Base-by-base conservation (phyloP, 2,797 vertebrate genomes). In the Echeneis naucrates region DNA sequence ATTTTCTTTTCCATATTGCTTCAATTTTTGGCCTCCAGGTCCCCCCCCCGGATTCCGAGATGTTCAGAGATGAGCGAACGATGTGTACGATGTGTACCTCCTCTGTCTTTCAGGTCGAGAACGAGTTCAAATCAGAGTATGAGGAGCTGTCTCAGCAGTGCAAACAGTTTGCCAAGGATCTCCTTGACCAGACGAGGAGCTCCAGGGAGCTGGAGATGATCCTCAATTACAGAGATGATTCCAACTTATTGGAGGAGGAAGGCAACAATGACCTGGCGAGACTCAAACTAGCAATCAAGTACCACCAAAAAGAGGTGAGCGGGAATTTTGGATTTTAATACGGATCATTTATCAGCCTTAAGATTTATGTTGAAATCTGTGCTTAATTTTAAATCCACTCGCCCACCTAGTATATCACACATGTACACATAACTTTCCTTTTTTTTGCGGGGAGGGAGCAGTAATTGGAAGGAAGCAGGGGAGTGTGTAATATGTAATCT, bases 181-280 rank as follows among this genome's bases (percentile, higher is more conserved):
- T 99, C 5, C 88, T 99, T 83, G 98, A 99, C 89, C 98, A 99
- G 93, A 99, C 98, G 0, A 93, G 98, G 50, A 99, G 98, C 92
- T 99, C 98, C 77, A 95, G 97, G 84, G 98, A 99, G 89, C 94
- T 99, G 77, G 96, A 99, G 94, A 96, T 98, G 94, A 97, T 99
- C 89, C 97, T 99, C 68, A 99, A 99, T 92, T 99, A 97, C 91
- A 95, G 94, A 78, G 98, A 99, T 14, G 95, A 98, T 83, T 93
- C 91, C 55, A 96, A 94, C 77, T 87, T 96, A 45, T 84, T 99
- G 85, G 98, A 98, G 75, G 97, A 98, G 58, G 96, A 98, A 81
- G 95, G 87, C 74, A 96, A 95, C 85, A 97, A 95, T 40, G 97
- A 99, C 82, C 94, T 99, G 21, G 97, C 97, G 8, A 95, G 97